phyloP scores from a whole-genome alignment of 2,888 invertebrate genomes.

The Phlogophora meticulosa region DNA sequence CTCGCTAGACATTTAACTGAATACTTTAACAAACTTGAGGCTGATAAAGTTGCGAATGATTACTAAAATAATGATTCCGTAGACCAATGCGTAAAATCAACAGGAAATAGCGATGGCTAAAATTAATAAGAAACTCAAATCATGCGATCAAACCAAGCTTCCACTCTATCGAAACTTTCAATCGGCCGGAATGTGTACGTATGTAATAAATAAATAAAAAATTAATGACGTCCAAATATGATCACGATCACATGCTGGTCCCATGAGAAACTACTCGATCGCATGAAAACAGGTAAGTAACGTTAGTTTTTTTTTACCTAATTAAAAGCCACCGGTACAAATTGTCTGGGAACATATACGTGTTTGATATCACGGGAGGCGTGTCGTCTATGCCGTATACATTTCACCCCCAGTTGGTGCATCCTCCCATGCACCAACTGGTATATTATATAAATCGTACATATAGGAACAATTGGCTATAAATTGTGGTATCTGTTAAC shows the following conservation, averaged over 20 bases:
- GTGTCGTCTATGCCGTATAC: slow-evolving; percentile 47
- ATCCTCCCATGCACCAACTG: too few relatives aligned
- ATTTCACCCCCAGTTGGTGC: slow-evolving; percentile 43
- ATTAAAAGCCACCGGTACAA: slow-evolving; percentile 65
- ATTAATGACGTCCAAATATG: slow-evolving; percentile 66
- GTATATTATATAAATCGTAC: slow-evolving; percentile 64
- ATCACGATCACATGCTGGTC: slow-evolving; percentile 51
- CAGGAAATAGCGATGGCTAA: neutral
- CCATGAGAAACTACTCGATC: slow-evolving; percentile 59
- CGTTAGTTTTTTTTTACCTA: slow-evolving; percentile 62
- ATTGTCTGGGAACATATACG: slow-evolving; percentile 62
- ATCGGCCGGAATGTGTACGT: slow-evolving; percentile 35
- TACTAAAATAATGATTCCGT: neutral
- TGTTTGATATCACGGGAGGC: slow-evolving; percentile 51
- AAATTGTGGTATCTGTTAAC: slow-evolving; percentile 65
- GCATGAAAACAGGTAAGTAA: slow-evolving; percentile 56
- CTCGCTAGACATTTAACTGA: neutral
- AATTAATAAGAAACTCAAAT: slow-evolving; percentile 1
- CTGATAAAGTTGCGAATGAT: neutral
- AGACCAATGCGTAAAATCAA: neutral
- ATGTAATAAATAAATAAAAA: slow-evolving; percentile 53
- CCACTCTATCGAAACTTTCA: slow-evolving; percentile 37
- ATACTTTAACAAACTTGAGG: neutral
- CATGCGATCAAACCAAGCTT: neutral
- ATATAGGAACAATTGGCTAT: slow-evolving; percentile 71